Percentiles rank a stretch among this genome's conserved stretches.
These are phyloP conservation scores for Chaetogeoica ovagalla DNA, from an alignment of 2,888 invertebrate species.

Conservation along the genomic window DNA sequence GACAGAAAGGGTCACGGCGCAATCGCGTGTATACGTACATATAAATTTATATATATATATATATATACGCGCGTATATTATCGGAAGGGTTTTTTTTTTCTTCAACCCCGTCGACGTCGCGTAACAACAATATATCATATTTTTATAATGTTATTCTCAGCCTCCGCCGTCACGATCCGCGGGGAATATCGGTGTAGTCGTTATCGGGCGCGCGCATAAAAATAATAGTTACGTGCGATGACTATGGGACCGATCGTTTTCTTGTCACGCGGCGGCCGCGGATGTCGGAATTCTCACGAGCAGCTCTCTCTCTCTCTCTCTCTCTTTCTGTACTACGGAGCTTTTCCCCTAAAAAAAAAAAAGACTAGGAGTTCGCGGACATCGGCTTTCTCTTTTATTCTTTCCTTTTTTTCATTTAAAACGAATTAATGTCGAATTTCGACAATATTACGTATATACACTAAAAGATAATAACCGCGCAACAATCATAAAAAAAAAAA, in stretches of 20 bases:
- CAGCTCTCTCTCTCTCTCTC: too few relatives aligned
- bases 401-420: too few relatives aligned
- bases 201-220: constrained; percentile 1
- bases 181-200: constrained; percentile 43
- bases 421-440: too few relatives aligned
- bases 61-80: not conserved
- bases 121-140: constrained; percentile 22
- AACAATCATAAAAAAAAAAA: too few relatives aligned
- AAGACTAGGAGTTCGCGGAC: too few relatives aligned
- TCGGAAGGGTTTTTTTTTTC: constrained; percentile 45
- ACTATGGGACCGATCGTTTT: constrained; percentile 5
- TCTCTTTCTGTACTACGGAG: too few relatives aligned
- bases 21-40: not conserved
- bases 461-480: too few relatives aligned
- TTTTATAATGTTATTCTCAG: constrained; percentile 6
- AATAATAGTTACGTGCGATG: not conserved
- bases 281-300: constrained; percentile 43
- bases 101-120: constrained; percentile 6
- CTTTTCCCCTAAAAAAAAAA: too few relatives aligned
- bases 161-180: not conserved
- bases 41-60: too few relatives aligned
- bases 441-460: too few relatives aligned
- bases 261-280: not conserved
- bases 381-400: too few relatives aligned
- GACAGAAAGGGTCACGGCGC: constrained; percentile 25